phyloP scores from a whole-genome alignment of 2,113 vertebrate species.

The Mesitornis unicolor region DNA sequence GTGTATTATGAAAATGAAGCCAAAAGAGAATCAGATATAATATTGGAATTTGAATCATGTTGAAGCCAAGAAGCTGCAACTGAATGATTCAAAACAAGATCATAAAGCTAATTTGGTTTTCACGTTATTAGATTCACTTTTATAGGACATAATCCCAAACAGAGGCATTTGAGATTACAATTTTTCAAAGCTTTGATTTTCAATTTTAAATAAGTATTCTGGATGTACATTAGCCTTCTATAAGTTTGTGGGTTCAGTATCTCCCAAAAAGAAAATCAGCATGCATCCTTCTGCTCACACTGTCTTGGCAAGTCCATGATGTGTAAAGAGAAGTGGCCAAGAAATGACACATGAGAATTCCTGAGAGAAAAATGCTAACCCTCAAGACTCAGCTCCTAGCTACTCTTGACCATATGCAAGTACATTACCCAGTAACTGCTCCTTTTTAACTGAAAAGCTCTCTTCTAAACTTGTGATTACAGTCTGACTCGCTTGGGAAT shows the following conservation, averaged over 20 bases:
- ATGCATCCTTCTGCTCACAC: background rate
- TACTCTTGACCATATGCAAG: fast-evolving
- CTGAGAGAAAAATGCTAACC: background rate
- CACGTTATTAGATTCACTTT: background rate
- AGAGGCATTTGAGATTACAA: background rate
- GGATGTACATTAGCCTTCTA: background rate
- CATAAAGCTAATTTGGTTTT: background rate
- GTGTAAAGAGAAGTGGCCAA: background rate
- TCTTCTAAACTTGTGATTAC: background rate
- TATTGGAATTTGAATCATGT: background rate
- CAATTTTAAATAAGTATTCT: background rate
- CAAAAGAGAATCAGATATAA: background rate
- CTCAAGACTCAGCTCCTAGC: background rate
- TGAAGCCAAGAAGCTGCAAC: background rate
- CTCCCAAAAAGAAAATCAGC: background rate
- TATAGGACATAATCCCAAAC: background rate
- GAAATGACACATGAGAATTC: background rate
- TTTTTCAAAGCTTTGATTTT: background rate
- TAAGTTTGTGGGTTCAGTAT: background rate
- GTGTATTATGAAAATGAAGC: background rate
- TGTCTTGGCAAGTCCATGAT: background rate
- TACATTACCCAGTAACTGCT: background rate
- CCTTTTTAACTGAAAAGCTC: background rate
- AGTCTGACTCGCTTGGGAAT: background rate
- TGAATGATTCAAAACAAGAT: background rate